Evolutionary conservation across 2,797 vertebrate species (phyloP), one percentile per base, ranked within the genome.

Genomic region (Neoniphon sammara): DNA sequence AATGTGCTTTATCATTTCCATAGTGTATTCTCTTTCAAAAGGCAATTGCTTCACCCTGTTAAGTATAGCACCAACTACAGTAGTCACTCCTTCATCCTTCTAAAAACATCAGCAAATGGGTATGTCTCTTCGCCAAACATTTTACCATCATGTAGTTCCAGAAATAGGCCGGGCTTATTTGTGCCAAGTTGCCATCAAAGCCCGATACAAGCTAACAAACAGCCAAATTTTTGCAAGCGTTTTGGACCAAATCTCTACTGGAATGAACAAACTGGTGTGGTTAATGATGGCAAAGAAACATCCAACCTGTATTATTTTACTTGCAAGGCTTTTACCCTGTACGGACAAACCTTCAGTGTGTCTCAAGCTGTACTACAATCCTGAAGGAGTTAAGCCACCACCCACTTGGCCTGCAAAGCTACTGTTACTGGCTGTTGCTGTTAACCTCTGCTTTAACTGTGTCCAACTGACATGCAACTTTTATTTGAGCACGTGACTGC

Each of bases 161-260:
- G 63, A 49, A 53, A 30, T 68, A 18, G 39, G 8, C 42, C 61
- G 44, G 50, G 18, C 46, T 56, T 20, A 25, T 59, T 57, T 68
- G 36, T 34, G 27, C 18, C 36, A 60, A 52, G 58, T 2, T 21
- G 14, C 47, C 47, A 50, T 50, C 47, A 50, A n/a, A 50, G 36
- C 36, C 9, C 10, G 7, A 11, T 12, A 39, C 7, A n/a, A 20
- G 47, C n/a, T 5, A 50, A 50, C n/a, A 9, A 50, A 50, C 47
- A 50, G 36, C 2, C 11, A 39, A 10, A 11, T 39, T 39, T 39
- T 10, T 39, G 36, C 36, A 39, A 39, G 36, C 36, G 2, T 39
- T 10, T 9, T 12, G 36, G 34, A 12, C 47, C 1, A 49, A 6
- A 49, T 6, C 15, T 6, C 15, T 4, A 49, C 17, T n/a, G 46